Base-by-base conservation (phyloP, 1,140 invertebrate genomes). In the Phocides pigmalion region DNA sequence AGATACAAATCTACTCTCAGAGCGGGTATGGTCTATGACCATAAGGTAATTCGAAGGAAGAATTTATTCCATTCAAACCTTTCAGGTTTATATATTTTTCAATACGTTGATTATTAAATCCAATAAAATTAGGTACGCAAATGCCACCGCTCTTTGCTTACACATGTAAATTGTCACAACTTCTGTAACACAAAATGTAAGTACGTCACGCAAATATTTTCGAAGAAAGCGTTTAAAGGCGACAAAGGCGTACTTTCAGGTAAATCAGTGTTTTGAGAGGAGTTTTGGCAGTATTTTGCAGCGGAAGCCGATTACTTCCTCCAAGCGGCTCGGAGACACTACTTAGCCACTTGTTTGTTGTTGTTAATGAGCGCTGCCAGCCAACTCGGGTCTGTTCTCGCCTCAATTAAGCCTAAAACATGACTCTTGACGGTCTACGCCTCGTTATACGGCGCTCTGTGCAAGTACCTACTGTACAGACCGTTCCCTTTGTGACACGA, bases 341-440 rank as follows among this genome's bases (percentile, higher is more conserved):
- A 86, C 87, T 89, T 87, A 89, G 78, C 73, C 74, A 74, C 79
- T 90, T 89, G 86, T 90, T 90, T 86, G 87, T 87, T 87, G 84
- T 86, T 84, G 80, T 85, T 90, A 90, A 90, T 87, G 88, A 90
- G 84, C 86, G 78, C 66, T 72, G 81, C 76, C 80, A 84, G 76
- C 82, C 84, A 87, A 88, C 74, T 89, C 83, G 67, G 81, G 79
- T 74, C 81, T 85, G 82, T 84, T 82, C 73, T 79, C 75, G 79
- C 78, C 80, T 88, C 86, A 90, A 90, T 90, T 87, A 90, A 87
- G 82, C 79, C 86, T 76, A 81, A 81, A 87, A 87, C 85, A 85
- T 82, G 80, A 79, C 81, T 80, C 68, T 42, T 67, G 66, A 74
- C 68, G 70, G 70, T 75, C 69, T 74, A 70, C 62, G 68, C 35